These are phyloP conservation scores for Anolis sagrei DNA, from an alignment of 2,113 vertebrate species.

Conservation along the genomic window DNA sequence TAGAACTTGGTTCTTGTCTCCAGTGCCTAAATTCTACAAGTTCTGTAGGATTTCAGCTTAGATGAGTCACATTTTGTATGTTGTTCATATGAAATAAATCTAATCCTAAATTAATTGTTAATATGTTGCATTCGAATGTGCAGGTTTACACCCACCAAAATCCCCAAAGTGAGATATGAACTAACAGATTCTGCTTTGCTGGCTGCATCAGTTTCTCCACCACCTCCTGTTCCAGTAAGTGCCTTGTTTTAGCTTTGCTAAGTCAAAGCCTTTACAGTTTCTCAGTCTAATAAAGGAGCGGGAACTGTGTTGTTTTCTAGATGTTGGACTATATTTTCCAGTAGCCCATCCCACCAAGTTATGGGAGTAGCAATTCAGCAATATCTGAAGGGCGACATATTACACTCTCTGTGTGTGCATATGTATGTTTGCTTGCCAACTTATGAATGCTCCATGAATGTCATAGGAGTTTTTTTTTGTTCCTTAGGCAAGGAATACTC, in stretches of 20 bases:
- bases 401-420: too few relatives aligned
- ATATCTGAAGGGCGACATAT: too few relatives aligned
- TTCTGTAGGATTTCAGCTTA: neutral
- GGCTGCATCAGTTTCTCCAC: conserved; percentile 34
- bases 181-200: conserved; percentile 62
- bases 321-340: too few relatives aligned
- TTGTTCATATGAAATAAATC: conserved; percentile 3
- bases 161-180: conserved; percentile 78
- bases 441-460: too few relatives aligned
- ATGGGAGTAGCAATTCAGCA: too few relatives aligned
- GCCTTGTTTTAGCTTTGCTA: conserved; percentile 4
- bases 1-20: neutral
- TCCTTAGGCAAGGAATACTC: too few relatives aligned
- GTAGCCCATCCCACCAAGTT: too few relatives aligned
- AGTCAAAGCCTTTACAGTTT: neutral
- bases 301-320: too few relatives aligned
- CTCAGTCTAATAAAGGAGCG: neutral
- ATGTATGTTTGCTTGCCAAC: too few relatives aligned
- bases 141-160: conserved; percentile 78
- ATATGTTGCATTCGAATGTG: neutral
- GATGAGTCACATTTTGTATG: too few relatives aligned
- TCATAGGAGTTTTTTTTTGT: too few relatives aligned
- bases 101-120: neutral
- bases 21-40: neutral
- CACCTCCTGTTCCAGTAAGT: conserved; percentile 59